These are phyloP conservation scores for Grantiella picta DNA, from an alignment of 2,113 vertebrate species.

Conservation along the genomic window DNA sequence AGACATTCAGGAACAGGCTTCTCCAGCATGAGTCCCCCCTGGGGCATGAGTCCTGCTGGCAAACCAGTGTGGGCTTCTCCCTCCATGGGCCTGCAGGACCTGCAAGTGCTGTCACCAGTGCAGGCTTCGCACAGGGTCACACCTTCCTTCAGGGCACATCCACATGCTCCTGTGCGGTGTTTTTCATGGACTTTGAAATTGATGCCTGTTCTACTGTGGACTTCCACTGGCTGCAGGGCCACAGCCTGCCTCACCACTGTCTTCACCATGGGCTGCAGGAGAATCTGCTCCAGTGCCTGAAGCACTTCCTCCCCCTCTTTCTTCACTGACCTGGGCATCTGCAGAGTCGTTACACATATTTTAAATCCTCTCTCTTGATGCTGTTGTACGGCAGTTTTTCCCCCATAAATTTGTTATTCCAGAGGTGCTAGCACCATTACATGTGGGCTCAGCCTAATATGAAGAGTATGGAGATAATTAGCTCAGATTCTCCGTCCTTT, in stretches of 20 bases:
- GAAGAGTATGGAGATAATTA: not conserved
- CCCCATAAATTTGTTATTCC: not conserved
- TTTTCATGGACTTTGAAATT: not conserved
- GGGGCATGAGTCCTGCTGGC: not conserved
- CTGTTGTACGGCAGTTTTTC: not conserved
- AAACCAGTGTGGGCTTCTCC: not conserved
- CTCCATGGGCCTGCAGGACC: not conserved
- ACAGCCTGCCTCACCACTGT: not conserved
- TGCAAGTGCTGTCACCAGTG: not conserved
- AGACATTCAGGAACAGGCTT: not conserved
- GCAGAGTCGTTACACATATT: not conserved
- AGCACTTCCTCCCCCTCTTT: not conserved
- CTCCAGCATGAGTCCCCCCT: not conserved
- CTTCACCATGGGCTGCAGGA: not conserved
- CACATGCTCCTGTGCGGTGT: not conserved
- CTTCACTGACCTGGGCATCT: not conserved
- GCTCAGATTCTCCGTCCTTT: not conserved
- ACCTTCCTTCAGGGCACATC: not conserved
- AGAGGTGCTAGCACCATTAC: not conserved
- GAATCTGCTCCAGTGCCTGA: not conserved
- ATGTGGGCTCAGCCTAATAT: not conserved
- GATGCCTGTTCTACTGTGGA: not conserved
- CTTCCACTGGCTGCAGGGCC: not conserved
- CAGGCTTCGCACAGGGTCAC: rapidly evolving
- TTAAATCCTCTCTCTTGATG: not conserved